A percentile compares a stretch with the other conserved stretches of the same genome.
Conservation (phyloP, 2,113 vertebrate genomes). For the Sinocyclocheilus rhinocerous region DNA sequence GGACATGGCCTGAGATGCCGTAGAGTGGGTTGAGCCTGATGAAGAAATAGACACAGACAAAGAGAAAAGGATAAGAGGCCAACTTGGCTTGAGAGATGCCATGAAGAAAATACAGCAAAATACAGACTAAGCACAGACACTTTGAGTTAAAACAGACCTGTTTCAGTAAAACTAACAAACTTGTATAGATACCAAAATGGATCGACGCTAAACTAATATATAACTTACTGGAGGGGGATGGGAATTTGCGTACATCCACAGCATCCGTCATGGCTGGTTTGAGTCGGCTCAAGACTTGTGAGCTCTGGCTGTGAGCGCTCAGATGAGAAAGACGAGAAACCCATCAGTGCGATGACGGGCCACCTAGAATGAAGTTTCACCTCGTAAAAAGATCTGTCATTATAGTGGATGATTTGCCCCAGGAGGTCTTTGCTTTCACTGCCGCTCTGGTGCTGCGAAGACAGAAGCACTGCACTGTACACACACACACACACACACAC, state of each 20-base stretch:
- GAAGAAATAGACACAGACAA: not conserved
- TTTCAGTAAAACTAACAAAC: not conserved
- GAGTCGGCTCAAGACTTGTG: not conserved
- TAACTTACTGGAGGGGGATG: not conserved
- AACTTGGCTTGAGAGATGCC: not conserved
- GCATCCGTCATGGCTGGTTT: not conserved
- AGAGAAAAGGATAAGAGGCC: not conserved
- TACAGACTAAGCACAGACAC: not conserved
- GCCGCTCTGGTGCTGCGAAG: not conserved
- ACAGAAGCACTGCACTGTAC: slow-evolving; percentile 14
- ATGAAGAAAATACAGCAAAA: not conserved
- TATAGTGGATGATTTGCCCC: slow-evolving; percentile 14
- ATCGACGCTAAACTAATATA: not conserved
- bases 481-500: slow-evolving; percentile 18
- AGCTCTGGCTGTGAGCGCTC: not conserved
- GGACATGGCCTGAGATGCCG: not conserved
- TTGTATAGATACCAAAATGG: not conserved
- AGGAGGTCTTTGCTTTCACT: slow-evolving; percentile 39
- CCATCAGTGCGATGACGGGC: slow-evolving; percentile 9
- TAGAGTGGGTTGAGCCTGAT: not conserved
- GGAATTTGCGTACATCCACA: too few relatives aligned
- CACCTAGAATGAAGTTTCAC: slow-evolving; percentile 34
- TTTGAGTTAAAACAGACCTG: slow-evolving; percentile 11
- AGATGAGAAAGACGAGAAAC: not conserved
- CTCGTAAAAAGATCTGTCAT: slow-evolving; percentile 47